Base-by-base conservation (phyloP, 2,113 vertebrate genomes). In the Myxocyprinus asiaticus region DNA sequence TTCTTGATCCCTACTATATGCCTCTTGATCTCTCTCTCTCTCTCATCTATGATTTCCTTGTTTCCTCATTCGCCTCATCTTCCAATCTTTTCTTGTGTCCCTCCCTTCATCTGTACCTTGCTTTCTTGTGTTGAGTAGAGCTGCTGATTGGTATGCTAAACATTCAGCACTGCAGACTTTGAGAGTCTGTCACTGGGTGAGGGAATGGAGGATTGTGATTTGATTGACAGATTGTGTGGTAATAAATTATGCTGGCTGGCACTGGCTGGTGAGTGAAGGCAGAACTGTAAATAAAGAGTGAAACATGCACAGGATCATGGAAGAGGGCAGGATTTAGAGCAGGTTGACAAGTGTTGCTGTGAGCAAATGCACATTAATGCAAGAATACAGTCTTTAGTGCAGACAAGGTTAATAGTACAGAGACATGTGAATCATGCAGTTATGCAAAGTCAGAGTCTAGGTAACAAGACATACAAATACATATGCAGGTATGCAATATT, bases 221-320 rank as follows among this genome's bases (percentile, higher is more conserved):
- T 87, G 82, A 88, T 82, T 89, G 90, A 87, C 85, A 89, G 74
- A 80, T 65, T 81, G 82, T 87, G 86, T 86, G 61, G 85, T 86
- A 87, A 89, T 86, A 86, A 89, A 90, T 86, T 81, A 82, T 65
- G 78, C 79, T 12, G 22, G 22, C 22, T 33, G 7, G 64, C 11
- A 74, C 67, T 68, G 14, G 76, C 81, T 78, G 81, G 79, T 48
- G 67, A 84, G 86, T 71, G 72, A 86, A 81, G 63, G 70, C 22
- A 33, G 22, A 33, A 3, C 50, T 4, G 59, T 76, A 61, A 85
- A 84, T 82, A 82, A 75, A 83, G 67, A 85, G 83, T 76, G 33
- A 17, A 5, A 65, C 47, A 43, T 7, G 2, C 4, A n/a, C 22
- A 76, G 22, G 9, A 65, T 64, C 72, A n/a, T 51, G 56, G 72